Evolutionary conservation across 2,888 invertebrate species (phyloP), one percentile per base, ranked within the genome.

Genomic region (Spisula subtruncata): DNA sequence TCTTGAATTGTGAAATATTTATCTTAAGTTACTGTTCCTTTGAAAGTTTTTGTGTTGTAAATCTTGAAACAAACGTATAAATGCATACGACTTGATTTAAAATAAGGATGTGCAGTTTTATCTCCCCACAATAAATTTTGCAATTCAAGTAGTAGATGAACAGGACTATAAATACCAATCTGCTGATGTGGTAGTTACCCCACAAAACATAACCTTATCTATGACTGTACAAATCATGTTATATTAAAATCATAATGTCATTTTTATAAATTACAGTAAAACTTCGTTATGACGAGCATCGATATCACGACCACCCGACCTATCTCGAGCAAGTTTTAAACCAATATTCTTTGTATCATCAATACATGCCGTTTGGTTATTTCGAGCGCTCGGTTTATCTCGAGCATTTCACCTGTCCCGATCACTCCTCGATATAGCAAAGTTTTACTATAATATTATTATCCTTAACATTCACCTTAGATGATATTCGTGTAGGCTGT

Each of bases 21-120:
- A 66, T 25, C 60, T 66, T n/a, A 60, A 60, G n/a, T 60, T 60
- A n/a, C 18, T 20, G 6, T 60, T 66, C n/a, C 60, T 66, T 66
- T 56, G 56, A 56, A 56, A 56, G 5, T 4, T 6, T 6, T 56
- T 25, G 25, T 66, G n/a, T 66, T 25, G 8, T 66, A 66, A 25
- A 25, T 66, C 60, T 25, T 25, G 8, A n/a, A 25, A 66, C 60
- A 66, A 66, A 66, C 20, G 25, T 51, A 25, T 60, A n/a, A 0
- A 60, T 60, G 6, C 60, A 25, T n/a, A 60, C 2, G 60, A 60
- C 14, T 25, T 20, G 4, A 14, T 66, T 25, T 66, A 6, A 25
- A 66, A 66, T 66, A 66, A 66, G 60, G 60, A 66, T 25, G 60
- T 66, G 60, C 25, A 66, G 60, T n/a, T 4, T 66, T 66, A 66